Conservation (phyloP, 37 sponge, comb jelly and placozoan species). For the Crambe crambe region DNA sequence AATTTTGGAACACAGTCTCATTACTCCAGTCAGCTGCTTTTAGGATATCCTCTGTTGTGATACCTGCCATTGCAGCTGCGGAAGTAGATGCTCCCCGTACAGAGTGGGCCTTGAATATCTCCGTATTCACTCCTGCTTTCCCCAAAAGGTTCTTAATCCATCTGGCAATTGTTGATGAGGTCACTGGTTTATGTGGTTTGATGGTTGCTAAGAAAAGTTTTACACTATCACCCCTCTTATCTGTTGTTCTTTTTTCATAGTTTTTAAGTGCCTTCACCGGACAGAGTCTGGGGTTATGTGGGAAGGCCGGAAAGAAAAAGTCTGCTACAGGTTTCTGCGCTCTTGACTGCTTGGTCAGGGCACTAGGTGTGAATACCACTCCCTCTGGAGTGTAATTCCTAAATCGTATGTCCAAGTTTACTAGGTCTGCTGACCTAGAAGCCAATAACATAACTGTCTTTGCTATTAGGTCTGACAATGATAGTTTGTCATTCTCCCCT, state of each 20-base stretch:
- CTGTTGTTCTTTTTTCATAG: slow-evolving; percentile 15
- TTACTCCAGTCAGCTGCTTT: too few relatives aligned
- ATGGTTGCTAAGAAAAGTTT: slow-evolving; percentile 5
- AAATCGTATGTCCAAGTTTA: slow-evolving; percentile 1
- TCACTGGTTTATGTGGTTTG: slow-evolving; percentile 27
- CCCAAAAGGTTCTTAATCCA: slow-evolving; percentile 12
- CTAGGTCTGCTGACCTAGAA: background rate
- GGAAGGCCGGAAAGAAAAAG: slow-evolving; percentile 33
- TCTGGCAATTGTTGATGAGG: slow-evolving; percentile 23
- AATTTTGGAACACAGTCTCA: slow-evolving; percentile 45
- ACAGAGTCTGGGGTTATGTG: slow-evolving; percentile 15
- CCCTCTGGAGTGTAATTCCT: slow-evolving; percentile 6
- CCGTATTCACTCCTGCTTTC: slow-evolving; percentile 13
- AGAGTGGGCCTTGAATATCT: slow-evolving; percentile 16
- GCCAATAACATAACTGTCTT: slow-evolving; percentile 27
- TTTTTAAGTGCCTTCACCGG: slow-evolving; percentile 20
- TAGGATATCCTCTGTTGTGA: too few relatives aligned
- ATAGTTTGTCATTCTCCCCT: background rate
- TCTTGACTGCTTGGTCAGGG: slow-evolving; percentile 8
- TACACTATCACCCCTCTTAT: background rate
- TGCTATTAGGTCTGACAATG: slow-evolving; percentile 5
- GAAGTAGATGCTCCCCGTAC: too few relatives aligned
- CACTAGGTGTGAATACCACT: slow-evolving; percentile 7
- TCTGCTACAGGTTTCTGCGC: slow-evolving; percentile 8
- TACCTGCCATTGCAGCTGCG: too few relatives aligned